Base-by-base conservation (phyloP, 2,888 invertebrate genomes). In the Microplitis manilae region DNA sequence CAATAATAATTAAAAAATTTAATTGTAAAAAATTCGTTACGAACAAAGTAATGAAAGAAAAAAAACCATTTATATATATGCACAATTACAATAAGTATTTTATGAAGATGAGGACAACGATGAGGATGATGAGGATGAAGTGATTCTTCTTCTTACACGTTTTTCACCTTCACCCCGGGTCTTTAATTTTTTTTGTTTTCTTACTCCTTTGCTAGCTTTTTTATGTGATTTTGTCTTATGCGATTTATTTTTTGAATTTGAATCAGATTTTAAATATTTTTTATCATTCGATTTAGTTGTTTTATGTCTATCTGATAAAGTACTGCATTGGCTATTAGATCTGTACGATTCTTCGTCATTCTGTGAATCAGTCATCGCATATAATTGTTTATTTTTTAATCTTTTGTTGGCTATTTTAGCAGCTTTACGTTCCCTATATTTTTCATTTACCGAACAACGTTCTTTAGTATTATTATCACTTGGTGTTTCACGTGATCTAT, bases 311-410 rank as follows among this genome's bases (percentile, higher is more conserved):
- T 69, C 77, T 15, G 77, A 69, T 8, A 17, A 30, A 7, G 17
- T n/a, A 67, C 62, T 74, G 13, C 62, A 64, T 41, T 75, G 77
- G 67, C 77, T 77, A 30, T 61, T 77, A 9, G 74, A 68, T 39
- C 74, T 39, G 30, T 60, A 40, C 7, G 2, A n/a, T 60, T 71
- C 60, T 7, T 77, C 77, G 20, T 73, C 73, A 69, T 73, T 69
- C 40, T 64, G 59, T 15, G 77, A 73, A 13, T 77, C 73, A 30
- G 60, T 62, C 1, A 62, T n/a, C 5, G 69, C 73, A 13, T 62
- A 72, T 40, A 64, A 72, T 40, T 8, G 65, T 59, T 73, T 13
- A 75, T 68, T 75, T 68, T 73, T 73, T n/a, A 65, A 15, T 60
- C n/a, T 41, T 72, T 72, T 64, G 41, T 39, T 64, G 15, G 67